A percentile compares a stretch with the other conserved stretches of the same genome.
These are phyloP conservation scores for Brachionus calyciflorus DNA, from an alignment of 1,140 invertebrate species.

Conservation along the genomic window DNA sequence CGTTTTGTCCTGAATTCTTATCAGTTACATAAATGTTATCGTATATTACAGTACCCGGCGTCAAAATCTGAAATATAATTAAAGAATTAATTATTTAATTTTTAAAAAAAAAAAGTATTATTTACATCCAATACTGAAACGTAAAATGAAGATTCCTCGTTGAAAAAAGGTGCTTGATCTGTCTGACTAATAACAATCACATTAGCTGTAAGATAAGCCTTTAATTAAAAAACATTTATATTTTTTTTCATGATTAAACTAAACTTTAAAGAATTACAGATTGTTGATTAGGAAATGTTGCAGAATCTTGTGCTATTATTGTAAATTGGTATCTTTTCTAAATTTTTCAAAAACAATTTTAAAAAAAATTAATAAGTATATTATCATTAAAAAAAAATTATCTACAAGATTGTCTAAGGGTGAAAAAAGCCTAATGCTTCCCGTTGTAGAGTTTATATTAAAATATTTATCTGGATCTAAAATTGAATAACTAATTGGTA, in stretches of 20 bases:
- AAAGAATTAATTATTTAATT: background rate
- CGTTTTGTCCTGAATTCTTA: slow-evolving; percentile 19
- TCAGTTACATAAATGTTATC: slow-evolving; percentile 31
- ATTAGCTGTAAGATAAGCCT: slow-evolving; percentile 21
- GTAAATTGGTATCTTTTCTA: slow-evolving; percentile 38
- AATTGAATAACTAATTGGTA: background rate
- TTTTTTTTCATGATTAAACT: background rate
- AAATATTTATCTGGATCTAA: slow-evolving; percentile 17
- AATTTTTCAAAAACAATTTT: too few species aligned
- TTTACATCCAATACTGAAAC: slow-evolving; percentile 35
- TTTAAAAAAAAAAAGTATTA: too few species aligned
- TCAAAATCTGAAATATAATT: background rate
- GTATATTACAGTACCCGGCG: slow-evolving; percentile 1
- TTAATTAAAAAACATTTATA: background rate
- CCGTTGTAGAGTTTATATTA: background rate
- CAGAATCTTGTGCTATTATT: slow-evolving; percentile 4
- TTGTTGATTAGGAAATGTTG: background rate
- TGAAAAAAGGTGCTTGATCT: slow-evolving; percentile 2
- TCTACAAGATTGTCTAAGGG: background rate
- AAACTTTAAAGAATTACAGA: slow-evolving; percentile 2
- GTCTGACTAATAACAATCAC: background rate
- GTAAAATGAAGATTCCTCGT: background rate
- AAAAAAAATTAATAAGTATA: too few species aligned
- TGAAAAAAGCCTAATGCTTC: background rate
- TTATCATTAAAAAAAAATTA: too few species aligned